Evolutionary conservation across 2,113 vertebrate genomes (phyloP).

Genomic region (Pica pica): DNA sequence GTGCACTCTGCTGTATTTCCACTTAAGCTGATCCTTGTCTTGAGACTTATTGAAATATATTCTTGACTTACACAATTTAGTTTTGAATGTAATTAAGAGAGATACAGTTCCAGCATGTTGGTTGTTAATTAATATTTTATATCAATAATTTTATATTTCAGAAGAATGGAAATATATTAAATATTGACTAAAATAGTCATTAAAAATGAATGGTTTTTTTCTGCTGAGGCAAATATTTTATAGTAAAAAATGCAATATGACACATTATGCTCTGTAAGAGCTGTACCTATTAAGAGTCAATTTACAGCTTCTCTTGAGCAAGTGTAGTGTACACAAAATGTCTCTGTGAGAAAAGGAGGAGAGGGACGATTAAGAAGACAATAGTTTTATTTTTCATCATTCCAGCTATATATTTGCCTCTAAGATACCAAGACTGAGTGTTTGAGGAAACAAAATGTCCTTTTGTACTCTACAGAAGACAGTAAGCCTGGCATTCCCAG

Average conservation of each 20-base stretch:
- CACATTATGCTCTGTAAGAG: background rate
- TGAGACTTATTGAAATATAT: background rate
- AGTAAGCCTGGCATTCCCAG: background rate
- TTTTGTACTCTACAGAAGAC: background rate
- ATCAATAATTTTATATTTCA: constrained; percentile 15
- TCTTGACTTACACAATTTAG: background rate
- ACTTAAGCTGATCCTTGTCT: background rate
- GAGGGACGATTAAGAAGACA: background rate
- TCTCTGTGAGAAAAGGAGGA: background rate
- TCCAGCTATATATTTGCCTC: background rate
- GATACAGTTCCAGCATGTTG: background rate
- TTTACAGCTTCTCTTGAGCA: background rate
- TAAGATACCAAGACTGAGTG: background rate
- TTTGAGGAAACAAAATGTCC: background rate
- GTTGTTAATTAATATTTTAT: constrained; percentile 22
- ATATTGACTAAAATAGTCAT: constrained; percentile 26
- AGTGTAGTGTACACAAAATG: background rate
- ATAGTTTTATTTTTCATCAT: background rate
- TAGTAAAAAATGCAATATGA: background rate
- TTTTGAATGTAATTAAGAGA: background rate
- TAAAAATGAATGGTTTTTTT: background rate
- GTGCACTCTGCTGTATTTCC: background rate
- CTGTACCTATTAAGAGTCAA: background rate
- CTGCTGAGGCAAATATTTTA: background rate
- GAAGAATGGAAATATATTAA: constrained; percentile 13